These are phyloP conservation scores for Abrostola triplasia DNA, from an alignment of 2,888 invertebrate genomes.

Conservation along the genomic window DNA sequence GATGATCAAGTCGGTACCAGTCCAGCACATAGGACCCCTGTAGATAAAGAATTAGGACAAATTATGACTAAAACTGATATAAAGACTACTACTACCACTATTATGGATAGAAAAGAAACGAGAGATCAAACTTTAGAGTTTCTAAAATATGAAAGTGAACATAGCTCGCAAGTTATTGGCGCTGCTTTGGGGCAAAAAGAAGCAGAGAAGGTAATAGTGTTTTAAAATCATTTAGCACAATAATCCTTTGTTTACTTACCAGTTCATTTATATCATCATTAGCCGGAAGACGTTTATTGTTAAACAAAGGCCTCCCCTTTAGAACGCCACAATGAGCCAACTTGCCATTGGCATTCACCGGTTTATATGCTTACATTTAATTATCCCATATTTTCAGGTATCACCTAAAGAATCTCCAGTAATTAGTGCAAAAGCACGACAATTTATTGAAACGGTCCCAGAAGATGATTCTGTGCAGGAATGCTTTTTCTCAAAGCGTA, in stretches of 20 bases:
- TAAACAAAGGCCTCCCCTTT: no score
- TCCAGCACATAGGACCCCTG: conserved; percentile 72
- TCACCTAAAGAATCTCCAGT: conserved; percentile 84
- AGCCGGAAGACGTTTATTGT: no score
- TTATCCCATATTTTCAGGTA: conserved; percentile 58
- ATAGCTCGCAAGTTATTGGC: conserved; percentile 72
- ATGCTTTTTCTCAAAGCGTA: conserved; percentile 87
- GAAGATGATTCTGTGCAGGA: conserved; percentile 87
- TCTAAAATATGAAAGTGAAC: conserved; percentile 78
- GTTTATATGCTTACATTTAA: no score
- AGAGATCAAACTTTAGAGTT: conserved; percentile 76
- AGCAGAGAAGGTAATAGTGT: conserved; percentile 71
- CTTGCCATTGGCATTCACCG: no score
- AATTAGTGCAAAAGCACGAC: conserved; percentile 86
- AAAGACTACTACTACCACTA: conserved; percentile 55
- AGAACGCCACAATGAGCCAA: no score
- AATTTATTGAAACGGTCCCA: conserved; percentile 87
- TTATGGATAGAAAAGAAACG: conserved; percentile 57
- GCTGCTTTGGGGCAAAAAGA: conserved; percentile 59
- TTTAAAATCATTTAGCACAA: not conserved
- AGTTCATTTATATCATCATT: not conserved
- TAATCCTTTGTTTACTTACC: not conserved
- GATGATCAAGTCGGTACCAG: conserved; percentile 84
- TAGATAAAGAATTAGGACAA: conserved; percentile 65
- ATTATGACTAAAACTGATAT: conserved; percentile 59